Percentiles rank a stretch among this genome's conserved stretches.
Evolutionary conservation across 1,140 invertebrate species (phyloP).

Genomic region (Octopus sinensis): DNA sequence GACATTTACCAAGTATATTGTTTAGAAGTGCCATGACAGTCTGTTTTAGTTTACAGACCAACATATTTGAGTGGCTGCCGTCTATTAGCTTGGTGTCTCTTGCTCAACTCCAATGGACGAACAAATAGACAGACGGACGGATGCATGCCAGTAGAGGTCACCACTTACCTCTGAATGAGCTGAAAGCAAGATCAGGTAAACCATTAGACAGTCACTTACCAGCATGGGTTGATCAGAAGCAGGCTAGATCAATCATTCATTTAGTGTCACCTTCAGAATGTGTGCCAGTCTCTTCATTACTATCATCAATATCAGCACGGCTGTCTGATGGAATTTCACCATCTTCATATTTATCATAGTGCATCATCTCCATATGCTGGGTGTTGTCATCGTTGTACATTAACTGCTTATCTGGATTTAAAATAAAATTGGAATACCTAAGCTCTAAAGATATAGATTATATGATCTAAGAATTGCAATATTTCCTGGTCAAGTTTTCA

Average conservation of each 20-base stretch:
- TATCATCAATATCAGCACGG: slow-evolving; percentile 1
- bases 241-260: slow-evolving; percentile 14
- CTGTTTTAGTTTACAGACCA: no score
- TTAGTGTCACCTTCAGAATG: slow-evolving; percentile 15
- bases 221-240: background rate
- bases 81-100: background rate
- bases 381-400: background rate
- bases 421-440: background rate
- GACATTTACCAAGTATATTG: no score
- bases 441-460: no score
- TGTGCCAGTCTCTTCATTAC: slow-evolving; percentile 3
- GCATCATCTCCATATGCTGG: background rate
- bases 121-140: background rate
- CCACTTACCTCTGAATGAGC: slow-evolving; percentile 8
- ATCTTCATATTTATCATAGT: slow-evolving; percentile 13
- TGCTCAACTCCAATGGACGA: background rate
- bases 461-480: no score
- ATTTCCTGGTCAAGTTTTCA: no score
- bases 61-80: no score
- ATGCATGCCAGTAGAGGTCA: slow-evolving; percentile 10
- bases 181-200: slow-evolving; percentile 1
- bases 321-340: slow-evolving; percentile 11
- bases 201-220: slow-evolving; percentile 7
- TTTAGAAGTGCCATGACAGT: no score
- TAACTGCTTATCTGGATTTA: background rate